These are phyloP conservation scores for Danio rerio DNA, from an alignment of 2,113 vertebrate genomes.

Conservation along the genomic window GRCz12tu NC_133195.1:56855501-56856000, in stretches of 20 bases:
- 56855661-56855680: neutral
- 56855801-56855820: constrained; percentile 23
- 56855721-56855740: constrained; percentile 6
- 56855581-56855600: constrained; percentile 4
- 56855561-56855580: constrained; percentile 49
- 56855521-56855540: constrained; percentile 70
- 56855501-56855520: constrained; percentile 13
- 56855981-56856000: constrained; percentile 66
- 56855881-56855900: neutral
- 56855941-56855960: constrained; percentile 50
- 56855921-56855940: constrained; percentile 38
- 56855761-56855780: constrained; percentile 62
- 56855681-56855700: neutral
- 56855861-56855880: neutral
- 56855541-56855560: constrained; percentile 69
- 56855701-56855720: constrained; percentile 11
- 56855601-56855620: too few species aligned
- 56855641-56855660: neutral
- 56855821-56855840: constrained; percentile 13
- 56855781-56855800: constrained; percentile 63
- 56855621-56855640: neutral
- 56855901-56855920: neutral
- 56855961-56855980: constrained; percentile 65
- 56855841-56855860: neutral
- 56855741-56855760: constrained; percentile 30